Evolutionary conservation across 1,140 invertebrate genomes (phyloP).

Genomic region (Drosophila quadrilineata): DNA sequence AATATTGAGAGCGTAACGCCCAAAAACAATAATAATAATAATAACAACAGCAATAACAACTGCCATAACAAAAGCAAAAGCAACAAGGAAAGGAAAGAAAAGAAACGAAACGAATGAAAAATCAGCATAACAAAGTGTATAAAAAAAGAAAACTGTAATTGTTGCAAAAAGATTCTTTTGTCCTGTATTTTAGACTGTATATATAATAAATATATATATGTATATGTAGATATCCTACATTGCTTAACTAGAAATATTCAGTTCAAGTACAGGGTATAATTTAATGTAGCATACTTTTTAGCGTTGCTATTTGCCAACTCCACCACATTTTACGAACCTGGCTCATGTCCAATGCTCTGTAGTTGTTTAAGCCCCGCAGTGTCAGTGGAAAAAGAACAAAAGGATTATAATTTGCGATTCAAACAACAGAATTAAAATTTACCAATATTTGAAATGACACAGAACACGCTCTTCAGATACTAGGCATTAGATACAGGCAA

Average conservation of each 20-base stretch:
- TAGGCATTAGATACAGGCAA: too few relatives aligned
- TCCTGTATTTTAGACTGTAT: too few relatives aligned
- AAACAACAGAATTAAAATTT: too few relatives aligned
- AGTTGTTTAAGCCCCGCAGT: constrained; percentile 21
- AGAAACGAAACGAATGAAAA: constrained; percentile 53
- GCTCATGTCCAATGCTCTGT: constrained; percentile 41
- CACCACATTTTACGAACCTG: constrained; percentile 39
- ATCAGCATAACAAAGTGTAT: constrained; percentile 68
- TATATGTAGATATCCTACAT: too few relatives aligned
- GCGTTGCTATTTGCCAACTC: too few relatives aligned
- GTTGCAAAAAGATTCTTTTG: too few relatives aligned
- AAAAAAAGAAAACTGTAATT: constrained; percentile 66
- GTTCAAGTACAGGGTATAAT: constrained; percentile 6
- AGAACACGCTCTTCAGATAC: too few relatives aligned
- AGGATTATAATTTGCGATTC: constrained; percentile 19
- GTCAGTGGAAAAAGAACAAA: constrained; percentile 36
- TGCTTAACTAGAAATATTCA: background rate
- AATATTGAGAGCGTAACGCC: constrained; percentile 62
- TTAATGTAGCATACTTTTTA: background rate
- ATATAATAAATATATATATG: too few relatives aligned
- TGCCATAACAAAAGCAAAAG: constrained; percentile 30
- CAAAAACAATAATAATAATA: constrained; percentile 36
- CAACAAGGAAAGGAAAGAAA: constrained; percentile 14
- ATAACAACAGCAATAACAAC: constrained; percentile 18
- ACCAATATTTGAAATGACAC: too few relatives aligned